A percentile compares a stretch with the other conserved stretches of the same genome.
phyloP scores from a whole-genome alignment of 2,113 vertebrate genomes.

The Percina caprodes region DNA sequence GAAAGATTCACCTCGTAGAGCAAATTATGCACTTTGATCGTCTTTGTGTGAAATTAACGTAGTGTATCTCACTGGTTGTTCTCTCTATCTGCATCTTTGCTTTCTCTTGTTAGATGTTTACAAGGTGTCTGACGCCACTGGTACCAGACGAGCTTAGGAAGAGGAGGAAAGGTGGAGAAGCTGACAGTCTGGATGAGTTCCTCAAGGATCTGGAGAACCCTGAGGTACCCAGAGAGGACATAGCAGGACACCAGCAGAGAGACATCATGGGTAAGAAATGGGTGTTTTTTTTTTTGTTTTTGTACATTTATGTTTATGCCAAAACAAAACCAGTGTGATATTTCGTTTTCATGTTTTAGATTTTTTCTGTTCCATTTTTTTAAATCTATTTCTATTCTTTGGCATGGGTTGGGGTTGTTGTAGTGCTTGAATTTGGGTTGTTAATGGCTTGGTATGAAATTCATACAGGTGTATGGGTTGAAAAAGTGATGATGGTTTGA shows the following conservation, averaged over 20 bases:
- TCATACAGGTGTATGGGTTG: background rate
- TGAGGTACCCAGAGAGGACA: slow-evolving; percentile 94
- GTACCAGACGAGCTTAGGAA: slow-evolving; percentile 96
- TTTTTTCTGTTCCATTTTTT: too few species aligned
- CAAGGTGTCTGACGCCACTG: slow-evolving; percentile 95
- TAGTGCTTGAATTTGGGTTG: background rate
- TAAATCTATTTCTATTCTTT: too few species aligned
- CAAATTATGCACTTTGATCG: too few species aligned
- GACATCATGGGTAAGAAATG: slow-evolving; percentile 88
- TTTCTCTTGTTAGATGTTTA: slow-evolving; percentile 90
- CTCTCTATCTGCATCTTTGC: background rate
- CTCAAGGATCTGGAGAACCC: slow-evolving; percentile 97
- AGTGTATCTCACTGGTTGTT: background rate
- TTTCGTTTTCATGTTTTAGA: background rate
- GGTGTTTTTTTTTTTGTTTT: background rate
- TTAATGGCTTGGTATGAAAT: background rate
- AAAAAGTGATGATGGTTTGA: background rate
- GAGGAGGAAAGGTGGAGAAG: slow-evolving; percentile 97
- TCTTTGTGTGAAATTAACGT: too few species aligned
- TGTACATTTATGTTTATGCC: background rate
- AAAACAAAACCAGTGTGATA: background rate
- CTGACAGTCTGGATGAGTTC: slow-evolving; percentile 96
- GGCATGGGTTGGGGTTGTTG: background rate
- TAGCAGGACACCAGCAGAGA: slow-evolving; percentile 82
- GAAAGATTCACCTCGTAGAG: too few species aligned